phyloP scores from a whole-genome alignment of 2,888 invertebrate genomes.

The Dynastes tityus region DNA sequence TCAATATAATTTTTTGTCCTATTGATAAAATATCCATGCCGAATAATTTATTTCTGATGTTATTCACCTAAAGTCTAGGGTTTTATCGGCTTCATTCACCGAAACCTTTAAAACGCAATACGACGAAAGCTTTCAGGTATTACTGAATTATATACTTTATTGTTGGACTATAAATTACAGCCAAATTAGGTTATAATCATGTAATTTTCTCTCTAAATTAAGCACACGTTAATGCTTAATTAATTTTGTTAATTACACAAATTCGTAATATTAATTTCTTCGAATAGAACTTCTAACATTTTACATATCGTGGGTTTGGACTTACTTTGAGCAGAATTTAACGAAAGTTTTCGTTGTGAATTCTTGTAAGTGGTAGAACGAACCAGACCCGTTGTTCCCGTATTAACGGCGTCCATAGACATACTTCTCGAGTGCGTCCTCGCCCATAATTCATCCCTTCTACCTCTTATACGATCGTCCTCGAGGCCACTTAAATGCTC shows the following conservation, averaged over 20 bases:
- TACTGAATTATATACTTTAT: background rate
- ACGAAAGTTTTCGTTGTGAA: slow-evolving; percentile 69
- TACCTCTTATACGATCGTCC: slow-evolving; percentile 65
- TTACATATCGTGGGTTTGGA: background rate
- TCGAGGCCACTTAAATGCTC: slow-evolving; percentile 78
- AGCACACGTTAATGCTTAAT: too few relatives aligned
- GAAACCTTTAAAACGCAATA: background rate
- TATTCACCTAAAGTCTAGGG: slow-evolving; percentile 1
- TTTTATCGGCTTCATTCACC: background rate
- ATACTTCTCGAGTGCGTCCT: slow-evolving; percentile 78
- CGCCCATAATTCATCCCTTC: slow-evolving; percentile 68
- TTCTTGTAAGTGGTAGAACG: slow-evolving; percentile 78
- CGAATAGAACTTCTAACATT: background rate
- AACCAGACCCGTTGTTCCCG: slow-evolving; percentile 82
- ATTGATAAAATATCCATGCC: background rate
- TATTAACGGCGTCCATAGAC: slow-evolving; percentile 85
- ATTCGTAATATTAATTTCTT: too few relatives aligned
- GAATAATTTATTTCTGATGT: background rate
- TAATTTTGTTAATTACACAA: too few relatives aligned
- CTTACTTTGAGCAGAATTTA: slow-evolving; percentile 71
- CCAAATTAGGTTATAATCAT: background rate
- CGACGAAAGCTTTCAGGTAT: background rate
- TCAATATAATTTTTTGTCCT: too few relatives aligned
- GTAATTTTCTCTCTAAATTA: background rate
- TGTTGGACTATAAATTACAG: background rate